Evolutionary conservation across 2,113 vertebrate genomes (phyloP).

Genomic region (Propithecus coquereli): DNA sequence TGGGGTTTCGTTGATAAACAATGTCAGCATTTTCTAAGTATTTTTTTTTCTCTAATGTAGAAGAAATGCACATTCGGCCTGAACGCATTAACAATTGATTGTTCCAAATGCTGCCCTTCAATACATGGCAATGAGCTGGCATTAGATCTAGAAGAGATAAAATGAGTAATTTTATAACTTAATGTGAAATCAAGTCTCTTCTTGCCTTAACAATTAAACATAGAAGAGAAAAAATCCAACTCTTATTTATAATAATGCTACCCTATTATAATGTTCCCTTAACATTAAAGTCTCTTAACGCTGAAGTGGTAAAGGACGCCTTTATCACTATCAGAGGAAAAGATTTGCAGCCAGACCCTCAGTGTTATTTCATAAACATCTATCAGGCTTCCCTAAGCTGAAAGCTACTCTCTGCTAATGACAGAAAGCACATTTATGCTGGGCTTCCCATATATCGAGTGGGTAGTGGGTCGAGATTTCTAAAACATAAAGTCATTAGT

Average conservation of each 20-base stretch:
- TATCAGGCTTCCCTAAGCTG: neutral
- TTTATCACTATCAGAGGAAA: neutral
- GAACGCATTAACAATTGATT: constrained; percentile 62
- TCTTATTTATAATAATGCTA: neutral
- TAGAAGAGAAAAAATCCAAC: neutral
- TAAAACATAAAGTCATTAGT: constrained; percentile 47
- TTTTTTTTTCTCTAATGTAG: constrained; percentile 55
- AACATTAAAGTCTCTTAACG: neutral
- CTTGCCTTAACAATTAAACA: neutral
- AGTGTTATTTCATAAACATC: neutral
- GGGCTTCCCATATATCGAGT: constrained; percentile 17
- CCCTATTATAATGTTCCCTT: neutral
- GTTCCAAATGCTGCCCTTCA: constrained; percentile 54
- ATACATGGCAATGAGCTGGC: constrained; percentile 5
- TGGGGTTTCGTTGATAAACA: constrained; percentile 66
- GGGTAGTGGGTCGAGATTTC: constrained; percentile 37
- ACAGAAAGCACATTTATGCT: neutral
- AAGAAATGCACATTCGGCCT: constrained; percentile 63
- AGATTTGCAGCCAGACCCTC: neutral
- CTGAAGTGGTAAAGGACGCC: neutral
- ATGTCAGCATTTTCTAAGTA: constrained; percentile 58
- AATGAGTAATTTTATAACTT: neutral
- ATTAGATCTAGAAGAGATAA: neutral
- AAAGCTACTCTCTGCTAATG: neutral
- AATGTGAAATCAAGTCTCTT: constrained; percentile 12